Evolutionary conservation across 1,140 invertebrate genomes (phyloP), one percentile per base, ranked within the genome.

Genomic region (Trachelipus rathkii): DNA sequence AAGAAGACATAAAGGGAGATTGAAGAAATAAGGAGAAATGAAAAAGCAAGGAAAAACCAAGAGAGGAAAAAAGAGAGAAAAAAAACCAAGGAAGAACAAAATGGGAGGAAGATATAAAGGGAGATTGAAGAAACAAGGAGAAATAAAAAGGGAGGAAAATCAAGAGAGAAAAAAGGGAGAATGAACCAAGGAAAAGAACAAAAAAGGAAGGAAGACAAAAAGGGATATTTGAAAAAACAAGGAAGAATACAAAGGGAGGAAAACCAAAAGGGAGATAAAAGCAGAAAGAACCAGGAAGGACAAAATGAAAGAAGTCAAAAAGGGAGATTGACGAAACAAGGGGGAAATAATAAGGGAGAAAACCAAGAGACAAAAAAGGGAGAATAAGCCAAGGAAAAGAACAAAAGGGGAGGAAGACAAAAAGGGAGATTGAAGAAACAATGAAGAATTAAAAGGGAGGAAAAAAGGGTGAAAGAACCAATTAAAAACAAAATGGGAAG

Each of bases 241-340:
- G 10, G 67, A n/a, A 69, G 67, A 24, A 24, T 9, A 19, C 9
- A 19, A 24, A 69, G 15, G 10, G 23, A 69, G 67, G 67, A 69
- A 19, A 69, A 69, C n/a, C n/a, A 69, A 19, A 69, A 69, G 67
- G 19, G 67, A 69, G 67, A 69, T 9, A 21, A 24, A 21, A 24
- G 23, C 9, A 69, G 67, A 69, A 24, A 69, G 67, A 69, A 24
- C 8, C 8, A 21, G 21, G 23, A 24, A 69, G 67, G 19, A 19
- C 9, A 24, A 21, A 24, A 69, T 9, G 19, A 19, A 69, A 19
- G 23, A n/a, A n/a, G n/a, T n/a, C n/a, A n/a, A 24, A 21, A 24
- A 69, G 21, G 23, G 21, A 69, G 67, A 69, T 9, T 10, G 67
- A 21, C 8, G 23, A 24, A 69, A 24, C 8, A 24, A 69, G 67